A percentile compares a stretch with the other conserved stretches of the same genome.
These are phyloP conservation scores for Pagetopsis macropterus DNA, from an alignment of 2,797 vertebrate genomes.

Conservation along the genomic window DNA sequence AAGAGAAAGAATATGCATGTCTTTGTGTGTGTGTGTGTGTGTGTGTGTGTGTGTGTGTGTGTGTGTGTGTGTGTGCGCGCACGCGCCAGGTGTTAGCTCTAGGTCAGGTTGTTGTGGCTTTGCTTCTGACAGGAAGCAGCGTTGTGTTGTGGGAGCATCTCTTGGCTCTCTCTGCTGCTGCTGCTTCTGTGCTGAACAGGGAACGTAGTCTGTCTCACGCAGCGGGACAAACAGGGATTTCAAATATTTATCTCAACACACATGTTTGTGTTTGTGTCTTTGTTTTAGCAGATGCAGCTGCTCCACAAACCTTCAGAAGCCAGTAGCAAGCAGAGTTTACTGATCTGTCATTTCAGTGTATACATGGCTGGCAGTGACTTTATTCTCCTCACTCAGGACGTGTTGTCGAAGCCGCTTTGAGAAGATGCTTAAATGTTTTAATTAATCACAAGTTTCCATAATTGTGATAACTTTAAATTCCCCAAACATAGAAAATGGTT, in stretches of 20 bases:
- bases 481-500: not conserved
- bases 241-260: constrained; percentile 47
- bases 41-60: constrained; percentile 1
- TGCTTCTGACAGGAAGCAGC: constrained; percentile 69
- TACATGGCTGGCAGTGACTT: not conserved
- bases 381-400: too few species aligned
- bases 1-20: constrained; percentile 10
- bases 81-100: constrained; percentile 73
- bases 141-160: constrained; percentile 56
- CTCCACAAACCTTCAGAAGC: not conserved
- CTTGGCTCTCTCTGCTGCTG: constrained; percentile 20
- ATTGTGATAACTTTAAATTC: not conserved
- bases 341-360: constrained; percentile 1
- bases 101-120: constrained; percentile 75
- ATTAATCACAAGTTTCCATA: not conserved
- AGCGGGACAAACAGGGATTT: constrained; percentile 11
- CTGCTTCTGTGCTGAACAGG: constrained; percentile 20
- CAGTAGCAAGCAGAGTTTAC: not conserved
- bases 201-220: constrained; percentile 22
- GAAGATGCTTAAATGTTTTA: not conserved
- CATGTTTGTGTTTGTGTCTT: not conserved
- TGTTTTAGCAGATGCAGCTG: constrained; percentile 25
- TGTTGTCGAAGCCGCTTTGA: not conserved
- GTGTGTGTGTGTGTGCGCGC: constrained; percentile 12
- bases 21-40: constrained; percentile 1